These are phyloP conservation scores for Bergia sp. DNA, from an alignment of 92 coral and sea anemone genomes.

Conservation along the genomic window DNA sequence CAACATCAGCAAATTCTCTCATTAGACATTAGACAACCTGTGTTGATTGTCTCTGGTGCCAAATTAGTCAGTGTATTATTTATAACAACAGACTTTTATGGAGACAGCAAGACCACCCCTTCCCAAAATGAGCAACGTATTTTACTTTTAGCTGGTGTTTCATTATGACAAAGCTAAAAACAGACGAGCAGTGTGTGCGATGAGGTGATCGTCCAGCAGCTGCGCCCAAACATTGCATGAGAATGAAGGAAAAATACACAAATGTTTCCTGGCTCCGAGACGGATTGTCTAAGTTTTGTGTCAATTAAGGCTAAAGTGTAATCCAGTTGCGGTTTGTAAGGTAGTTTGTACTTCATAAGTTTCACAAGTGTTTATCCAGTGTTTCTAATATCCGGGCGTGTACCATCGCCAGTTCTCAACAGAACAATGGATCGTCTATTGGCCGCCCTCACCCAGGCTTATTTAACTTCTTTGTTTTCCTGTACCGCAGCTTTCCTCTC, in stretches of 20 bases:
- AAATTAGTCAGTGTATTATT: neutral
- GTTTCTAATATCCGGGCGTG: neutral
- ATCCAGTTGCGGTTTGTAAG: neutral
- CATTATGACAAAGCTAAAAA: no score
- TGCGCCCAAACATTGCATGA: neutral
- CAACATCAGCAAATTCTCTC: neutral
- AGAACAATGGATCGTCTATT: neutral
- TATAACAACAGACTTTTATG: neutral
- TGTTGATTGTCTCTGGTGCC: neutral
- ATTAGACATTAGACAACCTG: neutral
- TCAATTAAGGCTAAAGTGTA: neutral
- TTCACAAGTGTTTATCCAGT: neutral
- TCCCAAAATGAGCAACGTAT: neutral
- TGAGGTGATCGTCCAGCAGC: neutral
- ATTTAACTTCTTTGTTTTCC: neutral
- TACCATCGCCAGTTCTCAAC: neutral
- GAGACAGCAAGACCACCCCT: neutral
- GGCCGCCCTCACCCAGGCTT: neutral
- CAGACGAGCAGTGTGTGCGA: neutral
- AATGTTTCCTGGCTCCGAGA: slow-evolving; percentile 19
- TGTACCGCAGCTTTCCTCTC: neutral
- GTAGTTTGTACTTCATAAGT: neutral
- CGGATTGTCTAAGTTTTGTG: slow-evolving; percentile 7
- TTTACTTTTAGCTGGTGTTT: neutral
- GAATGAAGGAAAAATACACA: neutral